Evolutionary conservation across 92 coral and sea anemone genomes (phyloP).

Genomic region (Siderastrea radians): DNA sequence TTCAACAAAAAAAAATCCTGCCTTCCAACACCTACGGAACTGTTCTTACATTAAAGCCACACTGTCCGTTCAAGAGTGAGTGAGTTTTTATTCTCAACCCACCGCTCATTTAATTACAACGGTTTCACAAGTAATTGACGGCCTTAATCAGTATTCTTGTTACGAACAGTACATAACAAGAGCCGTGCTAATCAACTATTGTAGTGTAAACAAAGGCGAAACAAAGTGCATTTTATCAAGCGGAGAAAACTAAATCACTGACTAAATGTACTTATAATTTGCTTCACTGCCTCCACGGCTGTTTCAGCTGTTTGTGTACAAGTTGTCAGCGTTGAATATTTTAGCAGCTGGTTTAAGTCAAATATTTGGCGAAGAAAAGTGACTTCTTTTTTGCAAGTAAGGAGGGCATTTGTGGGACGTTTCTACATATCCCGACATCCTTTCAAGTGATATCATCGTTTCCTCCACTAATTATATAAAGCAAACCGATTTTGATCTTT

Average conservation of each 20-base stretch:
- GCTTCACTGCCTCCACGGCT: neutral
- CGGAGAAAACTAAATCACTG: neutral
- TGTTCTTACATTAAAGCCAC: neutral
- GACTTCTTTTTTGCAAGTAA: neutral
- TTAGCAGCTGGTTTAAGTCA: neutral
- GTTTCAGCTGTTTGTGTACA: conserved; percentile 4
- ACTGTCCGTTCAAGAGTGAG: neutral
- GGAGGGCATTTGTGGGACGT: neutral
- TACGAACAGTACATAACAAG: neutral
- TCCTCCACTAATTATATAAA: neutral
- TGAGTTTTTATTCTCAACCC: neutral
- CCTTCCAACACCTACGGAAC: neutral
- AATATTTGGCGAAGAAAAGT: conserved; percentile 12
- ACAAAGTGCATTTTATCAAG: neutral
- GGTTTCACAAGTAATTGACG: conserved; percentile 2
- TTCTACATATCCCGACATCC: neutral
- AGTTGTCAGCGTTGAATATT: conserved; percentile 14
- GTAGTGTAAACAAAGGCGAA: neutral
- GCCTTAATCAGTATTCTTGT: conserved; percentile 19
- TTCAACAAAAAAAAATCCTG: neutral
- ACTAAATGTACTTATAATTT: neutral
- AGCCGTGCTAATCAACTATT: conserved; percentile 12
- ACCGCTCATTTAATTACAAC: conserved; percentile 2
- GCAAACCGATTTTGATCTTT: neutral
- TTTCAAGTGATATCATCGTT: neutral